These are phyloP conservation scores for Luperina nickerlii DNA, from an alignment of 2,888 invertebrate species.

Conservation along the genomic window DNA sequence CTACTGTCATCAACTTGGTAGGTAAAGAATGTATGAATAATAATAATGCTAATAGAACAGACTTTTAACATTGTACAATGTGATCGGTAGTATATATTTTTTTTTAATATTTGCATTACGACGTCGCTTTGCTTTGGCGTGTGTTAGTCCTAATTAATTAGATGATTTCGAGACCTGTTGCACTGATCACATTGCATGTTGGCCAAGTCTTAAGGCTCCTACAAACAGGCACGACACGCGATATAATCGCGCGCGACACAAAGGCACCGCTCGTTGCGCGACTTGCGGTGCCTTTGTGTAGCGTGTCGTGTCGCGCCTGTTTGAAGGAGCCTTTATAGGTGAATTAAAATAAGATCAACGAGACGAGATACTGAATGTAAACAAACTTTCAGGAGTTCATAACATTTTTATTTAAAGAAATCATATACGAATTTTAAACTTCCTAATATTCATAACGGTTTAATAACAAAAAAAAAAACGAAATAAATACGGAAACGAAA, in stretches of 20 bases:
- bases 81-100: neutral
- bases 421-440: no score
- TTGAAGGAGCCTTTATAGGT: no score
- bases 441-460: neutral
- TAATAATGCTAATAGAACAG: neutral
- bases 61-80: neutral
- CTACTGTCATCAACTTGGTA: conserved; percentile 73
- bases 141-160: neutral
- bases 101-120: neutral
- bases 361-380: neutral
- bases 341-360: neutral
- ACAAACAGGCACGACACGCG: no score
- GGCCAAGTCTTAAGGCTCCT: neutral
- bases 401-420: neutral
- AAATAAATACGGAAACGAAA: neutral
- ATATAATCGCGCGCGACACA: no score
- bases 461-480: neutral
- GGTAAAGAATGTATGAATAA: neutral
- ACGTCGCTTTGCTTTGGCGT: neutral
- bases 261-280: no score
- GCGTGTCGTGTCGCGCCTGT: no score
- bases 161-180: neutral
- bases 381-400: neutral
- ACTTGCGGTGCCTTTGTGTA: no score
- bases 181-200: conserved; percentile 2